Evolutionary conservation across 1,140 invertebrate genomes (phyloP).

Genomic region (Lethocerus indicus): DNA sequence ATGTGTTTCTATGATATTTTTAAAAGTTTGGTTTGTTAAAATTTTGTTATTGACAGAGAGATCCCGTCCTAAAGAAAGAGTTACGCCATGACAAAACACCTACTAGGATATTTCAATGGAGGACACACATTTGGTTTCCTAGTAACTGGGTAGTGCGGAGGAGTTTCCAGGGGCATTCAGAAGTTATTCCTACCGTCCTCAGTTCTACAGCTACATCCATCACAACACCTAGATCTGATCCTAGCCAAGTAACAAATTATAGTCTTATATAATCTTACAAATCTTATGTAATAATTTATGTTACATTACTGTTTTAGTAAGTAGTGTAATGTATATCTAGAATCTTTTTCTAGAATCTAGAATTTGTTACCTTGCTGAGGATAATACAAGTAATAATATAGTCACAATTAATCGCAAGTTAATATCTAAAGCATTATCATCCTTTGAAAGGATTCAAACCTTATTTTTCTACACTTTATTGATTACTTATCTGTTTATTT

Average conservation of each 20-base stretch:
- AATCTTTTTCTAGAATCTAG: no score
- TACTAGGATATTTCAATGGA: constrained; percentile 69
- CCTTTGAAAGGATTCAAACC: no score
- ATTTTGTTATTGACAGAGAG: constrained; percentile 34
- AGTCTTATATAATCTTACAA: constrained; percentile 3
- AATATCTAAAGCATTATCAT: no score
- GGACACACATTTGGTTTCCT: constrained; percentile 75
- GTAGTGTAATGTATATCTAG: no score
- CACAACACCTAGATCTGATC: constrained; percentile 72
- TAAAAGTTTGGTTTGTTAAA: no score
- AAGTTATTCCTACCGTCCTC: constrained; percentile 74
- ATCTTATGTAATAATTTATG: not conserved
- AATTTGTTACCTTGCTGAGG: no score
- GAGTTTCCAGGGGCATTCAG: constrained; percentile 65
- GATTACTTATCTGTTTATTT: no score
- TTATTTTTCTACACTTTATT: no score
- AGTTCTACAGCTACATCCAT: constrained; percentile 63
- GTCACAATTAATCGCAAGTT: no score
- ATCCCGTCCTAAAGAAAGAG: constrained; percentile 69
- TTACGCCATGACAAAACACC: constrained; percentile 70
- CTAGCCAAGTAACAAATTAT: constrained; percentile 42
- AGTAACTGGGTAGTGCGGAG: constrained; percentile 66
- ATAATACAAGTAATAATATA: no score
- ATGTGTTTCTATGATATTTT: no score
- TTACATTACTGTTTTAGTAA: no score